Base-by-base conservation (phyloP, 2,888 invertebrate genomes). In the Sminthurinus aureus region DNA sequence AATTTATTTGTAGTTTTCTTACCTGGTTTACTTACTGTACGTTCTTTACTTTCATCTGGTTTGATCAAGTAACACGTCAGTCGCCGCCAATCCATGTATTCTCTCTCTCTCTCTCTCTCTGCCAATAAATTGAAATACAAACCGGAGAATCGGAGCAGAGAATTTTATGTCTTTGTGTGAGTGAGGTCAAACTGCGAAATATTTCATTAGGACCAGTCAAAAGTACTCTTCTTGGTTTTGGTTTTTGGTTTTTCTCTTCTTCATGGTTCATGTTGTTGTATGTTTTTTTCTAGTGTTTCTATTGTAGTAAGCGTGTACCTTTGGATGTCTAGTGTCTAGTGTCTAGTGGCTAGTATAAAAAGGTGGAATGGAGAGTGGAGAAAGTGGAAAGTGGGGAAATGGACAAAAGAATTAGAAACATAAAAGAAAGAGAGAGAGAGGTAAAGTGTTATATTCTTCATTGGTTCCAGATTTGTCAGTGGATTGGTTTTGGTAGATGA, bases 341-440 rank as follows among this genome's bases (percentile, higher is more conserved):
- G 6, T 6, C 1, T 38, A 38, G 13, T 58, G 6, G 2, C 13
- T 71, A 24, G 20, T 13, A 71, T 71, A 24, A 15, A 71, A 15
- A 20, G 11, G 15, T 18, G 13, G 6, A n/a, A 13, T 18, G 71
- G 0, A 20, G 26, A 73, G 51, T 73, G 81, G 24, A 64, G 52
- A 74, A 81, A 74, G 81, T 81, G 81, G 74, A 75, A 81, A 81
- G 74, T 81, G 64, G 81, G 64, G 24, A 58, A 58, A 15, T 58
- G 58, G 58, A 71, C 24, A 24, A 52, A 71, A 58, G 64, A 66
- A 52, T 22, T 58, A 38, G 38, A 38, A 38, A 38, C 38, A 38
- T 38, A 38, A 71, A 24, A n/a, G n/a, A 71, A 20, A 58, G 18
- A 15, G 13, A 18, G 58, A 71, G 71, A 24, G 38, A 71, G n/a